These are phyloP conservation scores for Acanthurus tractus DNA, from an alignment of 2,797 vertebrate genomes.

Conservation along the genomic window DNA sequence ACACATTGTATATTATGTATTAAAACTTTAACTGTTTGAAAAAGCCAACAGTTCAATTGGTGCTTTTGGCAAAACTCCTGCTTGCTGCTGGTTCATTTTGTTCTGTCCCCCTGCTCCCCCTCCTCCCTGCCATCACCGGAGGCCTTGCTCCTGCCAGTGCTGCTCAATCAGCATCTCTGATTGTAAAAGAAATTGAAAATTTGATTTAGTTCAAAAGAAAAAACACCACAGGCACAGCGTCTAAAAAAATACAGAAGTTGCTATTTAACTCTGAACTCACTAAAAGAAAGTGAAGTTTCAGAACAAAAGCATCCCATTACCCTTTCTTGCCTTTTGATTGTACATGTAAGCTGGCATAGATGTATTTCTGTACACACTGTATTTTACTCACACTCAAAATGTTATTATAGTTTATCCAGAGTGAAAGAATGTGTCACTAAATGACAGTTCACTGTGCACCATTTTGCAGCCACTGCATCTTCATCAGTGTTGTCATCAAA, in stretches of 20 bases:
- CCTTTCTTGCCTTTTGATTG: not conserved
- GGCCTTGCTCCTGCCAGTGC: not conserved
- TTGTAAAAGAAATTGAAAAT: constrained; percentile 15
- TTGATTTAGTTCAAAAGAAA: constrained; percentile 7
- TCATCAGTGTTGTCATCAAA: not conserved
- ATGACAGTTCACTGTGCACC: not conserved
- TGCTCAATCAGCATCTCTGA: constrained; percentile 19
- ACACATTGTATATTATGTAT: not conserved
- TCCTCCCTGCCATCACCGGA: not conserved
- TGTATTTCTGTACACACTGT: not conserved
- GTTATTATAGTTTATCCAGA: not conserved
- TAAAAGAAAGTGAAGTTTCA: not conserved
- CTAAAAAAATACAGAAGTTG: not conserved
- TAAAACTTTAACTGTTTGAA: not conserved
- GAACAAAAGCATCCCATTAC: not conserved
- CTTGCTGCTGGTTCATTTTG: not conserved
- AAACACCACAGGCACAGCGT: constrained; percentile 2
- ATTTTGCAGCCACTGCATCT: not conserved
- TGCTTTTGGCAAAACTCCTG: not conserved
- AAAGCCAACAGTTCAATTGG: not conserved
- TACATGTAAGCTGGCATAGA: not conserved
- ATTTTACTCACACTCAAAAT: not conserved
- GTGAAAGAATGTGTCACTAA: not conserved
- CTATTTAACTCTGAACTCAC: not conserved
- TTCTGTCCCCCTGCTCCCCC: not conserved